Evolutionary conservation across 2,888 invertebrate species (phyloP), one percentile per base, ranked within the genome.

Genomic region (Drosophila falleni): DNA sequence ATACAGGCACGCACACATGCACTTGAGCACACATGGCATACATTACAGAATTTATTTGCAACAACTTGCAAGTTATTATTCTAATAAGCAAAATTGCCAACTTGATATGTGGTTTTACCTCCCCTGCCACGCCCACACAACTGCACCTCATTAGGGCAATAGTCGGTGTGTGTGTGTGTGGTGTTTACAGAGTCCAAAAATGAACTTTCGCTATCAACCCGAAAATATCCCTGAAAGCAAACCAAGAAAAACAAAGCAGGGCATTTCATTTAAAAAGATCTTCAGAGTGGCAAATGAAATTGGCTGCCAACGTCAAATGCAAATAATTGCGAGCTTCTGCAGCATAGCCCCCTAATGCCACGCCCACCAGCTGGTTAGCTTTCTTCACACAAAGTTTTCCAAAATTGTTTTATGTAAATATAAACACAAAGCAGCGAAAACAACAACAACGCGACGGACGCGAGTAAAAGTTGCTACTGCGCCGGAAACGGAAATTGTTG

Each of bases 361-460:
- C 73, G 50, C 68, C 81, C 54, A 53, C 35, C 37, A 54, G 59
- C 71, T 64, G 72, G 65, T 79, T 77, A 66, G 68, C 60, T 31
- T 33, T 13, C 33, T 51, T n/a, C 58, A 67, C 70, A 63, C 68
- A 77, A 86, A 77, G 74, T 84, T 83, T 69, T 81, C 74, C 78
- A 75, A 85, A 84, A 87, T 87, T 87, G 87, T 85, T 87, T 87
- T 85, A 85, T 85, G 84, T 84, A 85, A 85, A 85, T 85, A 85
- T 71, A 84, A 84, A 81, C 81, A 78, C 56, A 62, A 71, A 63
- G 72, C 72, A 62, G 46, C 71, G 67, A 60, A 47, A 78, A 65
- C 46, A 68, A 44, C 60, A 59, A 53, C 58, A 64, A 39, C 53
- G 41, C 42, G 58, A 23, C 59, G 47, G 59, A 49, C 68, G 56